A percentile compares a stretch with the other conserved stretches of the same genome.
Evolutionary conservation across 35 echinoderm and acorn worm genomes (phyloP).

Genomic region (Ptychodera flava): DNA sequence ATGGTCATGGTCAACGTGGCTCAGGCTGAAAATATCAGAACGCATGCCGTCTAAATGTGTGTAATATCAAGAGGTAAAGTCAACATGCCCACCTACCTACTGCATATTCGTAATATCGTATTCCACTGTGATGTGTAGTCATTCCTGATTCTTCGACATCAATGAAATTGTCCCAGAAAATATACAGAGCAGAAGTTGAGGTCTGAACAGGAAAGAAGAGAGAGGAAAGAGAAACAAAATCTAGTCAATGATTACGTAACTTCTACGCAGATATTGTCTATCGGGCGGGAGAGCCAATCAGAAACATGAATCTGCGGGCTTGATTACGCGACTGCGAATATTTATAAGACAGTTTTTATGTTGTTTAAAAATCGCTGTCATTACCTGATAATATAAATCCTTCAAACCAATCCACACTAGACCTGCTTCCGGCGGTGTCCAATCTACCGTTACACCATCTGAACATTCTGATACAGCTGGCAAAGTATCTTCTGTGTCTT

Average conservation of each 20-base stretch:
- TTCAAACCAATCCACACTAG: conserved; percentile 17
- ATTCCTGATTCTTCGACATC: conserved; percentile 35
- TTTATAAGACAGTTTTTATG: too few relatives aligned
- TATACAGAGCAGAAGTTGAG: not conserved
- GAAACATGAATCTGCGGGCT: not conserved
- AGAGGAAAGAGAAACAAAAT: too few relatives aligned
- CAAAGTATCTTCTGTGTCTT: not conserved
- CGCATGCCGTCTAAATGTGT: too few relatives aligned
- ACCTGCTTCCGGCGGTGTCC: conserved; percentile 16
- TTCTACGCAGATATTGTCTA: too few relatives aligned
- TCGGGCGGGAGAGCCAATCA: too few relatives aligned
- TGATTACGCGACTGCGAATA: not conserved
- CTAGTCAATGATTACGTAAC: too few relatives aligned
- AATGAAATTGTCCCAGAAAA: conserved; percentile 16
- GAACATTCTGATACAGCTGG: conserved; percentile 22
- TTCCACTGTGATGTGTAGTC: conserved; percentile 24
- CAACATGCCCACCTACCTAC: conserved; percentile 17
- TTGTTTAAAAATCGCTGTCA: too few relatives aligned
- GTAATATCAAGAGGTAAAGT: not conserved
- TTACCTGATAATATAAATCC: conserved; percentile 14
- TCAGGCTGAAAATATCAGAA: too few relatives aligned
- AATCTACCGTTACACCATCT: conserved; percentile 38
- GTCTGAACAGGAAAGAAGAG: not conserved
- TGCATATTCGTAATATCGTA: conserved; percentile 30
- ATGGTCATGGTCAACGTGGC: too few relatives aligned